Conservation (phyloP, 2,888 invertebrate species). For the Sphaeridia pumilis region DNA sequence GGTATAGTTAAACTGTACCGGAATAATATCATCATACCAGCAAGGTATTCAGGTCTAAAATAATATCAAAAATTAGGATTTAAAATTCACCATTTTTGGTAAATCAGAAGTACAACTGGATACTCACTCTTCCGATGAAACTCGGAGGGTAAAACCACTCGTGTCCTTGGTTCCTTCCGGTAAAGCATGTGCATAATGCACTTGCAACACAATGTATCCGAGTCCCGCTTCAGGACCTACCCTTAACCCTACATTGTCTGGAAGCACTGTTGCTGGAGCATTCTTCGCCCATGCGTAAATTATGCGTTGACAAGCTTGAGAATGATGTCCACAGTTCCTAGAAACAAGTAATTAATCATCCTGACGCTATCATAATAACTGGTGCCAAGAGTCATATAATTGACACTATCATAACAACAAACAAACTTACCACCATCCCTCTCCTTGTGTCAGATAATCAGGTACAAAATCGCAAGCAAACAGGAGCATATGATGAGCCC, state of each 20-base stretch:
- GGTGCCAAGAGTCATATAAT: conserved; percentile 17
- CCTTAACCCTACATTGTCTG: conserved; percentile 46
- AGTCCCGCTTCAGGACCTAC: conserved; percentile 44
- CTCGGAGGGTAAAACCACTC: conserved; percentile 32
- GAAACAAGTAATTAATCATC: background rate
- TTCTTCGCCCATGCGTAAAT: conserved; percentile 52
- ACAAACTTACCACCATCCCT: conserved; percentile 28
- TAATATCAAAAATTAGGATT: conserved; percentile 1
- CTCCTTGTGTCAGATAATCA: conserved; percentile 15
- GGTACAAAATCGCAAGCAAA: conserved; percentile 45
- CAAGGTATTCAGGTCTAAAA: conserved; percentile 31
- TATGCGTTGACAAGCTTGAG: conserved; percentile 42
- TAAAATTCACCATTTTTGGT: background rate
- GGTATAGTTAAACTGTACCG: conserved; percentile 26
- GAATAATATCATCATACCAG: conserved; percentile 34
- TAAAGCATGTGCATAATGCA: conserved; percentile 44
- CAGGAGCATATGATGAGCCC: conserved; percentile 50
- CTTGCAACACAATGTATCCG: conserved; percentile 47
- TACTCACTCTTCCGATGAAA: conserved; percentile 28
- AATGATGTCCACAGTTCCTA: conserved; percentile 45
- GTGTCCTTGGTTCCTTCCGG: conserved; percentile 26
- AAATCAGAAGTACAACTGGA: no score
- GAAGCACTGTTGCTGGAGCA: conserved; percentile 46
- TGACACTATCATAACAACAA: background rate
- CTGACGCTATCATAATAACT: background rate